These are phyloP conservation scores for Podarcis lilfordi DNA, from an alignment of 2,797 vertebrate species.

Conservation along the genomic window DNA sequence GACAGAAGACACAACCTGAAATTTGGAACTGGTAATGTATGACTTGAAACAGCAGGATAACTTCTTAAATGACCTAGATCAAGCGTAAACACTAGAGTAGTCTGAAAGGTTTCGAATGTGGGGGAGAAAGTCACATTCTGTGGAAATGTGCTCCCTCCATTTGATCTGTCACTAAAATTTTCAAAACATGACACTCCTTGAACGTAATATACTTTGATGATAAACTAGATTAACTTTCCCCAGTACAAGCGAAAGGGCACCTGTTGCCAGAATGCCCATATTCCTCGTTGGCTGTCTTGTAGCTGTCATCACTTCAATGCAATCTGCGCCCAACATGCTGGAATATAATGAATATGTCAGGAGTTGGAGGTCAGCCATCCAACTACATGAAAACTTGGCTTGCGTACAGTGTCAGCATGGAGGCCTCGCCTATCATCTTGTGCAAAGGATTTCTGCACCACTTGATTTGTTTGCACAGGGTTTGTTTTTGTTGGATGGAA, in stretches of 20 bases:
- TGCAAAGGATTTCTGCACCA: conserved; percentile 84
- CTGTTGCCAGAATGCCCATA: conserved; percentile 86
- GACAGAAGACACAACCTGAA: conserved; percentile 54
- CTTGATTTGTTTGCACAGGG: conserved; percentile 86
- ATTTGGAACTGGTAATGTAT: conserved; percentile 65
- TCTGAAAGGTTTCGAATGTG: conserved; percentile 73
- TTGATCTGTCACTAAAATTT: conserved; percentile 81
- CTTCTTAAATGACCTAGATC: conserved; percentile 71
- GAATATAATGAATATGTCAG: conserved; percentile 89
- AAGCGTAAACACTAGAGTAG: conserved; percentile 74
- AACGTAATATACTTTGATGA: conserved; percentile 85
- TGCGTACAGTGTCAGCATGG: conserved; percentile 80
- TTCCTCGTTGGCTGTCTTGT: conserved; percentile 85
- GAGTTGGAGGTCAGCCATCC: conserved; percentile 88
- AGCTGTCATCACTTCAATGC: conserved; percentile 87
- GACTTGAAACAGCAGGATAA: conserved; percentile 65
- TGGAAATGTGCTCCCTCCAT: conserved; percentile 78
- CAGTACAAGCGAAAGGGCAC: conserved; percentile 85
- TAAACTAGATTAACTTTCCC: conserved; percentile 87
- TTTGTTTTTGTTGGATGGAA: conserved; percentile 85
- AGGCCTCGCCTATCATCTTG: conserved; percentile 83
- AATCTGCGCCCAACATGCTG: conserved; percentile 83
- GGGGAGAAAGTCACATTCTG: conserved; percentile 75
- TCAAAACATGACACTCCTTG: conserved; percentile 82
- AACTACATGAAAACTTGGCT: conserved; percentile 88